A percentile compares a stretch with the other conserved stretches of the same genome.
phyloP scores from a whole-genome alignment of 2,888 invertebrate genomes.

The Odontothrips loti region DNA sequence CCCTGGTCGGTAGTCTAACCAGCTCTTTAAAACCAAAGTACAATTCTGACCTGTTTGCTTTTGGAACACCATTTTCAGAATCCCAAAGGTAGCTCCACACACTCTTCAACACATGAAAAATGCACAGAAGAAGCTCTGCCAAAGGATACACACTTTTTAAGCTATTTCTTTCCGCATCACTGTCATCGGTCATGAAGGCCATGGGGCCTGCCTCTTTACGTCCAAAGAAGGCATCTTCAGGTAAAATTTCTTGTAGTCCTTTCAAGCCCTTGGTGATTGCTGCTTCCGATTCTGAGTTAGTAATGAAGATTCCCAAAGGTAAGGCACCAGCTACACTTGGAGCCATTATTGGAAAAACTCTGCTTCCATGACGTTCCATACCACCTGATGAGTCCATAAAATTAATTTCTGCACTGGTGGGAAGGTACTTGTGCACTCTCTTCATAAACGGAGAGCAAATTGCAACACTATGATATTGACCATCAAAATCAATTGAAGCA shows the following conservation, averaged over 20 bases:
- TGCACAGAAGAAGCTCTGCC: neutral
- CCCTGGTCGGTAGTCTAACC: neutral
- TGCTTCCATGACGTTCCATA: neutral
- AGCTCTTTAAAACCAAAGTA: neutral
- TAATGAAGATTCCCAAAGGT: neutral
- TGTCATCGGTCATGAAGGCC: neutral
- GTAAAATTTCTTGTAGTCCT: neutral
- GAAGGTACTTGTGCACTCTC: neutral
- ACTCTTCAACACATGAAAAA: neutral
- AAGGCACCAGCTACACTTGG: neutral
- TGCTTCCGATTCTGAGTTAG: neutral
- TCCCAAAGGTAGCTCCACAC: neutral
- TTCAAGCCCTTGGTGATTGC: neutral
- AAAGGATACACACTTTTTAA: neutral
- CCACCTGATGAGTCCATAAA: neutral
- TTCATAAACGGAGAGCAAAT: neutral
- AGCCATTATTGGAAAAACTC: neutral
- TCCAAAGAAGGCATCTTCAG: neutral
- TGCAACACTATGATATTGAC: neutral
- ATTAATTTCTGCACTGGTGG: neutral
- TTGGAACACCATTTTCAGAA: neutral
- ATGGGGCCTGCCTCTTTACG: neutral
- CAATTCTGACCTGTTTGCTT: neutral
- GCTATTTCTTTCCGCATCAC: neutral
- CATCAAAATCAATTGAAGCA: neutral